Conservation (phyloP, 64 coral and sea anemone genomes). For the Actinia tenebrosa region DNA sequence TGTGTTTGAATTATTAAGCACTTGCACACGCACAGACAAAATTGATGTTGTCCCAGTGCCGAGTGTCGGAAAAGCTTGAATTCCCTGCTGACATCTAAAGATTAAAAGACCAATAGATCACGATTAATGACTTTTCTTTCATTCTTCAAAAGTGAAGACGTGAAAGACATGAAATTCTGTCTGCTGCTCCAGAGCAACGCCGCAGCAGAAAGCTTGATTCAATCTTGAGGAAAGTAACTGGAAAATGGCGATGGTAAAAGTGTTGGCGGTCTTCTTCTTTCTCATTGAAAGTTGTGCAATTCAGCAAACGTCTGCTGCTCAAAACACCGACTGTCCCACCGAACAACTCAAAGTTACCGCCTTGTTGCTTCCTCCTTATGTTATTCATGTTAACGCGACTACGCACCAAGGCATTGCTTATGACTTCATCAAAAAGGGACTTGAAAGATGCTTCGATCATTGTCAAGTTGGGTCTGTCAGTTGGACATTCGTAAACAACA, state of each 20-base stretch:
- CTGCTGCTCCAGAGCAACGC: not conserved
- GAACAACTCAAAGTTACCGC: not conserved
- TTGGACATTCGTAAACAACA: not conserved
- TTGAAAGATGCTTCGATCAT: conserved; percentile 10
- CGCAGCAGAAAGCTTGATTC: not conserved
- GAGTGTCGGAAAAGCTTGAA: no score
- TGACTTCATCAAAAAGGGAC: not conserved
- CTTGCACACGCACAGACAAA: no score
- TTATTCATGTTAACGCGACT: not conserved
- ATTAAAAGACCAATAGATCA: no score
- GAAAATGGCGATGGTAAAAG: not conserved
- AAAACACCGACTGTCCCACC: conserved; percentile 24
- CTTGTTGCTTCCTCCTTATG: conserved; percentile 28
- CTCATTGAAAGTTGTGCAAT: not conserved
- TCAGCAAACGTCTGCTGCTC: not conserved
- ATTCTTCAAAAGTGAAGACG: not conserved
- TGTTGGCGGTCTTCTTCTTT: not conserved
- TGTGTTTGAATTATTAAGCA: no score
- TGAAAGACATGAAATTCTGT: not conserved
- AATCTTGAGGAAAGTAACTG: not conserved
- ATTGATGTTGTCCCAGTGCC: no score
- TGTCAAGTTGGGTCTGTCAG: not conserved
- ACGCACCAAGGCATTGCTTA: not conserved
- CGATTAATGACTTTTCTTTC: not conserved
- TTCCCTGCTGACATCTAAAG: no score